Evolutionary conservation across 2,113 vertebrate species (phyloP).

Genomic region (Anguilla rostrata): DNA sequence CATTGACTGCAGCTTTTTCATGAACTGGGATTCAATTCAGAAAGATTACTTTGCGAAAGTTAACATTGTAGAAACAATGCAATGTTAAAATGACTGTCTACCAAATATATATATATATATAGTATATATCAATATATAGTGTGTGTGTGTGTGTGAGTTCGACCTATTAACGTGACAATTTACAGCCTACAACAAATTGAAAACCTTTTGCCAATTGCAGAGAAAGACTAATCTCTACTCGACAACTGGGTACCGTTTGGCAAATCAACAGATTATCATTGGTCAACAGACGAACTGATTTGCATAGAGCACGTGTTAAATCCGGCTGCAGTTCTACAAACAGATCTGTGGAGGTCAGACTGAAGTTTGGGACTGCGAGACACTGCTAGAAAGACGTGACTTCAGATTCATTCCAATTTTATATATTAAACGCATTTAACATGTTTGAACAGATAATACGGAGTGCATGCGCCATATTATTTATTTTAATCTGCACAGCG

Average conservation of each 20-base stretch:
- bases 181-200: constrained; percentile 36
- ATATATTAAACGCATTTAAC: constrained; percentile 36
- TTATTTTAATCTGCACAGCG: constrained; percentile 31
- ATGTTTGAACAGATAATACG: constrained; percentile 47
- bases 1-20: not conserved
- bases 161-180: constrained; percentile 42
- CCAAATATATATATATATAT: not conserved
- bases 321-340: constrained; percentile 28
- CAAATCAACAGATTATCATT: constrained; percentile 54
- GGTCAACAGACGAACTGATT: constrained; percentile 57
- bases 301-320: constrained; percentile 62
- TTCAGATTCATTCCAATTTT: constrained; percentile 31
- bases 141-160: not conserved
- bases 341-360: not conserved
- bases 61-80: not conserved
- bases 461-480: constrained; percentile 35
- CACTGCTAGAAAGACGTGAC: constrained; percentile 17
- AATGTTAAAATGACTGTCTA: not conserved
- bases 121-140: no score
- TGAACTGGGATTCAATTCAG: not conserved
- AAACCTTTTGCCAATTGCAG: constrained; percentile 36
- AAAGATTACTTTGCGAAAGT: not conserved
- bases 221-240: not conserved
- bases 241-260: constrained; percentile 59
- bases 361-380: not conserved